These are phyloP conservation scores for Agonum fuliginosum DNA, from an alignment of 2,888 invertebrate species.

Conservation along the genomic window DNA sequence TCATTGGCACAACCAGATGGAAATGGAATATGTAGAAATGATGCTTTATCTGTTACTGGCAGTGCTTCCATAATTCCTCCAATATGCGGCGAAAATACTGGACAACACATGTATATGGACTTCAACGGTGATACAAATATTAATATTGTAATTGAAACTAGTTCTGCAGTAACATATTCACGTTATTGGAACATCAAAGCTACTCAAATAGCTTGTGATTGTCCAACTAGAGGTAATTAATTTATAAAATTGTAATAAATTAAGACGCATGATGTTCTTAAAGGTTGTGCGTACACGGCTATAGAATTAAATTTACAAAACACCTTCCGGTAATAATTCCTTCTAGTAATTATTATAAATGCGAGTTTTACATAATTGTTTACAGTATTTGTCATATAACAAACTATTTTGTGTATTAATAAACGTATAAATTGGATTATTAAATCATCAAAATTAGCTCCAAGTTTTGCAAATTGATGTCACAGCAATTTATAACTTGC, in stretches of 20 bases:
- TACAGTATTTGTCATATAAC: no score
- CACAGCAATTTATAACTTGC: no score
- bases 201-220: conserved; percentile 83
- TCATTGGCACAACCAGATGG: conserved; percentile 83
- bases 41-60: conserved; percentile 82
- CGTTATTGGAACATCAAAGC: conserved; percentile 86
- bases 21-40: conserved; percentile 82
- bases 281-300: no score
- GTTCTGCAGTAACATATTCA: conserved; percentile 76
- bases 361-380: no score
- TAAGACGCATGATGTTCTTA: no score
- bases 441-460: no score
- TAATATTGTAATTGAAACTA: conserved; percentile 80
- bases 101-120: conserved; percentile 85
- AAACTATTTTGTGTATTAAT: no score
- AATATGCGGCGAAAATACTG: conserved; percentile 88
- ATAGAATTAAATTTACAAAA: no score
- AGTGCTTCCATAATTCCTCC: conserved; percentile 82
- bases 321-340: no score
- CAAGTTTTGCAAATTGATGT: no score
- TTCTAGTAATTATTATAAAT: no score
- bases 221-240: conserved; percentile 78
- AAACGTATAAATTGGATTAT: no score
- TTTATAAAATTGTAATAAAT: not conserved
- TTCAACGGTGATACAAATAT: conserved; percentile 82